Base-by-base conservation (phyloP, 2,797 vertebrate species). In the Sparidentex hasta region DNA sequence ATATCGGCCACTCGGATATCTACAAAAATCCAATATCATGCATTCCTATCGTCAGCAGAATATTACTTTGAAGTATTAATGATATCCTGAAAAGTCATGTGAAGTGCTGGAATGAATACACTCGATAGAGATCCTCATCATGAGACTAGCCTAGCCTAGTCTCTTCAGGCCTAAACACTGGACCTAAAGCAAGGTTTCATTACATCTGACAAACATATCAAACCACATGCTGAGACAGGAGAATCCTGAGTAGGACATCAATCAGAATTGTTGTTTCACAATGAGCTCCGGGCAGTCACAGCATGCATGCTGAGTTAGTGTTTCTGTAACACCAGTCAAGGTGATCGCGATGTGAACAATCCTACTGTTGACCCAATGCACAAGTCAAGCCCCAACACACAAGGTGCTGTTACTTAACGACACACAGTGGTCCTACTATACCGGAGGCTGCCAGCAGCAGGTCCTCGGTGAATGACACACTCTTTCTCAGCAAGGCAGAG, bases 391-490 rank as follows among this genome's bases (percentile, higher is more conserved):
- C 48, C 62, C 70, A 62, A 44, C 16, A 71, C 17, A 43, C 38
- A 57, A 65, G 16, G 43, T 82, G 83, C 44, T 38, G 71, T 72
- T 75, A 89, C 78, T 78, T 57, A 21, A 80, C 80, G 72, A 84
- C 88, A 92, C 91, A 91, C 83, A 85, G 93, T 91, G 94, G 93
- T 93, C 90, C 95, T 93, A 95, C 97, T 98, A 96, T 99, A 99
- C 98, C 98, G 81, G 97, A 97, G 95, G 95, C 95, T 94, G 95
- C 96, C 96, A 97, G 96, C 95, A 99, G 96, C 94, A 99, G 95
- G 95, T 98, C 96, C 95, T 98, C 98, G 89, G 94, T 97, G 97
- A 99, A 98, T 94, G 98, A 99, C 95, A 98, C 96, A 81, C 96
- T 97, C 96, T 98, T 98, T 97, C 97, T 98, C 96, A 99, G 97